A percentile compares a stretch with the other conserved stretches of the same genome.
Evolutionary conservation across 2,888 invertebrate species (phyloP).

Genomic region (Polyploca ridens): DNA sequence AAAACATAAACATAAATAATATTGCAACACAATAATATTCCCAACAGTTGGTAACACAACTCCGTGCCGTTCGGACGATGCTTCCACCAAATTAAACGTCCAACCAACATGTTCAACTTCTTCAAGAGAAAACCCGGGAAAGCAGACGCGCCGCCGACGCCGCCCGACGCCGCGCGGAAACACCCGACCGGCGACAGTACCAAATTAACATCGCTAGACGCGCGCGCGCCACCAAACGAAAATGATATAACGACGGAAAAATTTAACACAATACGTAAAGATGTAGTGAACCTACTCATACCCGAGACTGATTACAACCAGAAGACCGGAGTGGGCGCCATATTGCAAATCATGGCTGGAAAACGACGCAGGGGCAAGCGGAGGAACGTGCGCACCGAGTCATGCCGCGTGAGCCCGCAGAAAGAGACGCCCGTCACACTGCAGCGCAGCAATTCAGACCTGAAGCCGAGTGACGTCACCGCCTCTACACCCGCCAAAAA

Average conservation of each 20-base stretch:
- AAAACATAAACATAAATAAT: slow-evolving; percentile 14
- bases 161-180: slow-evolving; percentile 51
- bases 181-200: slow-evolving; percentile 49
- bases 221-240: slow-evolving; percentile 62
- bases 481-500: slow-evolving; percentile 67
- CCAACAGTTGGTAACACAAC: slow-evolving; percentile 52
- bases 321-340: slow-evolving; percentile 70
- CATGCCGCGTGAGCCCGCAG: slow-evolving; percentile 61
- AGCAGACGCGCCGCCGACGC: slow-evolving; percentile 55
- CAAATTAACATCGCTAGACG: slow-evolving; percentile 57
- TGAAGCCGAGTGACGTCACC: slow-evolving; percentile 41
- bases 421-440: slow-evolving; percentile 53
- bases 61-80: slow-evolving; percentile 60
- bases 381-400: slow-evolving; percentile 55
- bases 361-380: slow-evolving; percentile 65
- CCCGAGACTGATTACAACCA: slow-evolving; percentile 73
- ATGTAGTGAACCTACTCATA: slow-evolving; percentile 77
- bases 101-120: slow-evolving; percentile 70
- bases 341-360: slow-evolving; percentile 78
- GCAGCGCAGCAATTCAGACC: slow-evolving; percentile 59
- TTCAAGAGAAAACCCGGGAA: slow-evolving; percentile 79
- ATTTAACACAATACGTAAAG: slow-evolving; percentile 61
- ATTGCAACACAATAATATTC: slow-evolving; percentile 30
- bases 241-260: slow-evolving; percentile 59
- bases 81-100: slow-evolving; percentile 41